phyloP scores from a whole-genome alignment of 2,113 vertebrate species.

The Pterocles orientalis region DNA sequence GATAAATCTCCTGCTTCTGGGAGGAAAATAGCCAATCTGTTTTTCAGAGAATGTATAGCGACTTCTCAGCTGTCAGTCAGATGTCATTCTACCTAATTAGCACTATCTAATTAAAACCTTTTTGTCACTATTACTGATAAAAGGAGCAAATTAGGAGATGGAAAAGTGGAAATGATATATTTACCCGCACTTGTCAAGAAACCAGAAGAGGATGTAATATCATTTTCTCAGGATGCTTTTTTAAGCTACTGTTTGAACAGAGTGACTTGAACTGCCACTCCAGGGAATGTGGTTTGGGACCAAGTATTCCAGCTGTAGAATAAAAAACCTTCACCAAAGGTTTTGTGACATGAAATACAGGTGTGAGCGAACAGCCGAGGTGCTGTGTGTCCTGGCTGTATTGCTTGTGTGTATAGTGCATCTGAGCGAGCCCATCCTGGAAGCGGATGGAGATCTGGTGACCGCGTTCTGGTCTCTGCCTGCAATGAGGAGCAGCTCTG shows the following conservation, averaged over 20 bases:
- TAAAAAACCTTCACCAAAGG: not conserved
- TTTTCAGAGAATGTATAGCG: slow-evolving; percentile 58
- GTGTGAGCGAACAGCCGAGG: not conserved
- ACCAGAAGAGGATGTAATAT: slow-evolving; percentile 14
- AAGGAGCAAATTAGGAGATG: slow-evolving; percentile 54
- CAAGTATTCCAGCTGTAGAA: not conserved
- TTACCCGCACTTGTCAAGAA: slow-evolving; percentile 21
- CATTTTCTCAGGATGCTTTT: not conserved
- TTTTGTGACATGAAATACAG: not conserved
- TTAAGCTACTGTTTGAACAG: not conserved
- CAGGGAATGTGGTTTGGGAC: not conserved
- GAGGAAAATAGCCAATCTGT: slow-evolving; percentile 46
- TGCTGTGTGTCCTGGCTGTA: accelerated
- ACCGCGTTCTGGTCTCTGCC: accelerated
- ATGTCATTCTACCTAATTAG: slow-evolving; percentile 70
- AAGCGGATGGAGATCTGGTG: not conserved
- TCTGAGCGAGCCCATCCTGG: not conserved
- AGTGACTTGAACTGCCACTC: not conserved
- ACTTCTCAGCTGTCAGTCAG: slow-evolving; percentile 69
- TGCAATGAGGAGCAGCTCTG: not conserved
- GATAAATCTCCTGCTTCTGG: slow-evolving; percentile 60
- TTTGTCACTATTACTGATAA: slow-evolving; percentile 62
- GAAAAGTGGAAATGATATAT: not conserved
- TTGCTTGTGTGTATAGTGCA: accelerated
- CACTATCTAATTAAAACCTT: slow-evolving; percentile 71